Percentiles rank a stretch among this genome's conserved stretches.
Conservation (phyloP, 2,797 vertebrate genomes). For the Gambelia wislizenii region DNA sequence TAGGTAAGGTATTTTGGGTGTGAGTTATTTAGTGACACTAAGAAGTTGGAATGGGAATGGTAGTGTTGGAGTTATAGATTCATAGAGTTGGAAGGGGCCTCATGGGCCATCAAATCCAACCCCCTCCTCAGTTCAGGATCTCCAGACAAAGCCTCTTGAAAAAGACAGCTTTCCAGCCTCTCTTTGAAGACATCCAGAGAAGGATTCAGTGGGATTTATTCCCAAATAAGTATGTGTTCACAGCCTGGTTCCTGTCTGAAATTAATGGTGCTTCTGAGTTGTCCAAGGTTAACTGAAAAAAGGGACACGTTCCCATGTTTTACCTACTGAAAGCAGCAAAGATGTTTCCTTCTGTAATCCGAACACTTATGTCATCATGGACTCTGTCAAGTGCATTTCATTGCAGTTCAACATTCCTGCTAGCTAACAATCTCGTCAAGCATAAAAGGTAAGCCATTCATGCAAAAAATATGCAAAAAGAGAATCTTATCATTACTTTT, state of each 20-base stretch:
- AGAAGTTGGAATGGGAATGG: constrained; percentile 44
- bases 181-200: no score
- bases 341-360: not conserved
- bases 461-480: not conserved
- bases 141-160: no score
- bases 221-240: no score
- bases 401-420: not conserved
- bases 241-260: no score
- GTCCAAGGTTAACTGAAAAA: constrained; percentile 61
- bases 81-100: no score
- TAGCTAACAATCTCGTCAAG: not conserved
- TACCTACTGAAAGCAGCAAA: constrained; percentile 26
- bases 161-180: no score
- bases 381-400: not conserved
- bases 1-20: constrained; percentile 17
- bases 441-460: not conserved
- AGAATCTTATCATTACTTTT: not conserved
- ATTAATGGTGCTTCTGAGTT: no score
- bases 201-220: no score
- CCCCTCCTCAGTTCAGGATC: no score
- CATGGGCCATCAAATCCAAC: no score
- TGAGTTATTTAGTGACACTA: constrained; percentile 67
- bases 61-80: not conserved
- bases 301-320: constrained; percentile 18
- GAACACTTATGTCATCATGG: not conserved